phyloP scores from a whole-genome alignment of 1,140 invertebrate genomes.

The Temnothorax longispinosus region DNA sequence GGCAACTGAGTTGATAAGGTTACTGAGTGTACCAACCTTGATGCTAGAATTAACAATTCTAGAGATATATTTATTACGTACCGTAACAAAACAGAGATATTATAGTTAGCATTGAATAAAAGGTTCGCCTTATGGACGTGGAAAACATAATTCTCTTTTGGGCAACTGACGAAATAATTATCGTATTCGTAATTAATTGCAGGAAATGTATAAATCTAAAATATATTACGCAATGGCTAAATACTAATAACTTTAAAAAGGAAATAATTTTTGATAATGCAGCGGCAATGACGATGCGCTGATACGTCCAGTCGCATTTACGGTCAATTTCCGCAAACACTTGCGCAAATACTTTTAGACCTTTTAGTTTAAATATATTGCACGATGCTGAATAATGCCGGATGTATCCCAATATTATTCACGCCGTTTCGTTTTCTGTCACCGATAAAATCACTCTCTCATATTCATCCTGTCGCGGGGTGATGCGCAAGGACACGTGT shows the following conservation, averaged over 20 bases:
- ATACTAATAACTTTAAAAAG: background rate
- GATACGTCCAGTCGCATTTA: background rate
- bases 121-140: background rate
- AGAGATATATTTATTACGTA: background rate
- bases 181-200: background rate
- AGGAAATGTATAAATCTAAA: background rate
- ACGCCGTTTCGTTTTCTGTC: background rate
- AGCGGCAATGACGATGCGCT: background rate
- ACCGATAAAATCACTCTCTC: constrained; percentile 4
- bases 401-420: background rate
- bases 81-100: background rate
- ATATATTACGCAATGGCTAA: background rate
- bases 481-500: constrained; percentile 39
- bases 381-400: background rate
- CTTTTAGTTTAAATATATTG: constrained; percentile 16
- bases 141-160: background rate
- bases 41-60: constrained; percentile 9
- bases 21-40: background rate
- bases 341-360: background rate
- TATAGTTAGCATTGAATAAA: background rate
- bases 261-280: background rate
- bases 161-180: background rate
- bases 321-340: background rate
- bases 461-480: background rate
- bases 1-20: no score